Conservation (phyloP, 2,797 vertebrate genomes). For the Ceryle rudis region DNA sequence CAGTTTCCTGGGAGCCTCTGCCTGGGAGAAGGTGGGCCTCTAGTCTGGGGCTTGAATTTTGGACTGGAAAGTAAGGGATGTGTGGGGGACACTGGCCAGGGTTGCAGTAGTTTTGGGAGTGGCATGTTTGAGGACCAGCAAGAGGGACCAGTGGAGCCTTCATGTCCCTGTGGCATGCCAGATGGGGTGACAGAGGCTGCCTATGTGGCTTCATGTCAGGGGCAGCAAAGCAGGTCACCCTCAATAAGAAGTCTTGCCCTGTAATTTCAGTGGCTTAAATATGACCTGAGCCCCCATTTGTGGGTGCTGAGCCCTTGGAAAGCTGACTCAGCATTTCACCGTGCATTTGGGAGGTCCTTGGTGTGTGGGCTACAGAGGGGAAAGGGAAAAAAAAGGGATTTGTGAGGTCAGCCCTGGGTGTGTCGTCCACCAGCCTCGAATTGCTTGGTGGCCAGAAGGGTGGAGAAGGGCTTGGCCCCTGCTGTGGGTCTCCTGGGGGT, state of each 20-base stretch:
- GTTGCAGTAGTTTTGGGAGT: background rate
- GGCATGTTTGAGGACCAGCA: background rate
- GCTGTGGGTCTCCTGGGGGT: background rate
- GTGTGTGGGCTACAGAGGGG: conserved; percentile 50
- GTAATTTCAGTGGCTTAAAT: conserved; percentile 55
- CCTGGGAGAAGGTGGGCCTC: background rate
- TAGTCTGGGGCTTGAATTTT: background rate
- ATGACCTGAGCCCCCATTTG: background rate
- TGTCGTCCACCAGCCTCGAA: background rate
- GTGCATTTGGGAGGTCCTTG: conserved; percentile 38
- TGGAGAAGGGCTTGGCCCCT: background rate
- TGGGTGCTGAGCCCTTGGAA: conserved; percentile 29
- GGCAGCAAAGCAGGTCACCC: background rate
- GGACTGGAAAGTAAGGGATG: background rate
- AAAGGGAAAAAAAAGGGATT: background rate
- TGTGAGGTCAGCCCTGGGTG: conserved; percentile 15
- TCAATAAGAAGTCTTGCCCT: background rate
- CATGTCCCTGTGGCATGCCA: fast-evolving
- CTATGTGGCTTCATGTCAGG: background rate
- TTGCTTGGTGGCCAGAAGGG: background rate
- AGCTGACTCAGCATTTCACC: background rate
- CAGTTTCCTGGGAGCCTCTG: background rate
- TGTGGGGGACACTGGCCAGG: background rate
- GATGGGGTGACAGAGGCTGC: background rate
- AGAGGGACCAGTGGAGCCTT: background rate